phyloP scores from a whole-genome alignment of 2,797 vertebrate species.

The Myripristis jacobus region DNA sequence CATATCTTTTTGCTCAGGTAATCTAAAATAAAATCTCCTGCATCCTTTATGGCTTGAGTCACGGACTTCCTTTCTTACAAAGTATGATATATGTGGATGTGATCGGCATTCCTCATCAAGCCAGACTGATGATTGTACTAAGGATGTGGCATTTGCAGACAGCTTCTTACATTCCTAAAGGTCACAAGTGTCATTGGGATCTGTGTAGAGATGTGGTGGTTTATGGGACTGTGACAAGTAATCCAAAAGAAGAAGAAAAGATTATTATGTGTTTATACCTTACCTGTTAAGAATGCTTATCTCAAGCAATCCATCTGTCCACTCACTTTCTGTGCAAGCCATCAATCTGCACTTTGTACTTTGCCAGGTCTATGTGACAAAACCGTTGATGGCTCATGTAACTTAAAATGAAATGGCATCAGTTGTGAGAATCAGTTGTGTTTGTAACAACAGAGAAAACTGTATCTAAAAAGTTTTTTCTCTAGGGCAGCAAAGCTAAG shows the following conservation, averaged over 20 bases:
- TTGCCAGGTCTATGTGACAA: background rate
- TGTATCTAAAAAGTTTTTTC: conserved; percentile 47
- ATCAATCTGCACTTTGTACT: background rate
- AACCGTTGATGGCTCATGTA: background rate
- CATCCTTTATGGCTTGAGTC: background rate
- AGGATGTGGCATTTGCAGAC: conserved; percentile 34
- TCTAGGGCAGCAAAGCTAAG: conserved; percentile 54
- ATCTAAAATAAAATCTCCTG: background rate
- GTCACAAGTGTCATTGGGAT: conserved; percentile 27
- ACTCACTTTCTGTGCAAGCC: background rate
- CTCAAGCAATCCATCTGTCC: background rate
- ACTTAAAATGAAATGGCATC: conserved; percentile 4
- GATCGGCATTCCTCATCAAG: conserved; percentile 16
- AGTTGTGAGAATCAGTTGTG: no score
- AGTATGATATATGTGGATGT: background rate
- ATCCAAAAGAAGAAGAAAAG: conserved; percentile 15
- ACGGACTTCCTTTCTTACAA: background rate
- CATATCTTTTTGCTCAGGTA: background rate
- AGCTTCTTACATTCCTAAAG: conserved; percentile 32
- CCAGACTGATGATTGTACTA: conserved; percentile 1
- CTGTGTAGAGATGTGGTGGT: conserved; percentile 11
- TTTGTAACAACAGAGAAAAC: no score
- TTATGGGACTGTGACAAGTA: conserved; percentile 2
- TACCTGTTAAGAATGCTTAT: background rate
- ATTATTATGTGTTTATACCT: conserved; percentile 17